Percentiles rank a stretch among this genome's conserved stretches.
Conservation (phyloP, 2,888 invertebrate genomes). For the Stenoptilia bipunctidactyla region DNA sequence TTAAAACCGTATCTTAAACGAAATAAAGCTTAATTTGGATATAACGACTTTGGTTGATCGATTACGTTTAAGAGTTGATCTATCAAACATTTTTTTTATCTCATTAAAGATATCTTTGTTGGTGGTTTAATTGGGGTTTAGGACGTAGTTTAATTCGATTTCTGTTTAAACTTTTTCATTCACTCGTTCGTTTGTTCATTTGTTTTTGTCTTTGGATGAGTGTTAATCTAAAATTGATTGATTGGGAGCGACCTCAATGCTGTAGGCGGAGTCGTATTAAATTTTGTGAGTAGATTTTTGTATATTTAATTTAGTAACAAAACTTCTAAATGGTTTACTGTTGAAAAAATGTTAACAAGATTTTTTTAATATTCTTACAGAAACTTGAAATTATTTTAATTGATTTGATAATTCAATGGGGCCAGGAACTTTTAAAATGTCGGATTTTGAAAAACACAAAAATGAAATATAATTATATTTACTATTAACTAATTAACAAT, state of each 20-base stretch:
- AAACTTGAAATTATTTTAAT: too few species aligned
- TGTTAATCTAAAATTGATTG: slow-evolving; percentile 65
- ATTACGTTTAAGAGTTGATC: slow-evolving; percentile 68
- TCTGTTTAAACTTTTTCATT: slow-evolving; percentile 30
- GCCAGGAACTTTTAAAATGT: too few species aligned
- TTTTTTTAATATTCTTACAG: too few species aligned
- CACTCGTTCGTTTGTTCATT: slow-evolving; percentile 34
- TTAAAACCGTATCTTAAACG: not conserved
- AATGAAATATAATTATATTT: too few species aligned
- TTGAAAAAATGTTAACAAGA: too few species aligned
- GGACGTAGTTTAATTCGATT: slow-evolving; percentile 67
- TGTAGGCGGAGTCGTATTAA: slow-evolving; percentile 35
- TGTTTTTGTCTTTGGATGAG: slow-evolving; percentile 55
- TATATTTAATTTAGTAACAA: too few species aligned
- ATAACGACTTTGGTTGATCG: slow-evolving; percentile 32
- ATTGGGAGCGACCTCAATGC: slow-evolving; percentile 46
- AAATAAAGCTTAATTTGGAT: slow-evolving; percentile 21
- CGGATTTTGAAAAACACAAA: too few species aligned
- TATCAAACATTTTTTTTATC: slow-evolving; percentile 61
- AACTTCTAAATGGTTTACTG: too few species aligned
- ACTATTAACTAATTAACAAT: too few species aligned
- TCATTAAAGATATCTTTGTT: slow-evolving; percentile 69
- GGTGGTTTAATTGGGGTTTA: slow-evolving; percentile 66
- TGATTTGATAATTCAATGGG: too few species aligned
- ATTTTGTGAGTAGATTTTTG: slow-evolving; percentile 32